These are phyloP conservation scores for Trichopria drosophilae DNA, from an alignment of 2,888 invertebrate genomes.

Conservation along the genomic window DNA sequence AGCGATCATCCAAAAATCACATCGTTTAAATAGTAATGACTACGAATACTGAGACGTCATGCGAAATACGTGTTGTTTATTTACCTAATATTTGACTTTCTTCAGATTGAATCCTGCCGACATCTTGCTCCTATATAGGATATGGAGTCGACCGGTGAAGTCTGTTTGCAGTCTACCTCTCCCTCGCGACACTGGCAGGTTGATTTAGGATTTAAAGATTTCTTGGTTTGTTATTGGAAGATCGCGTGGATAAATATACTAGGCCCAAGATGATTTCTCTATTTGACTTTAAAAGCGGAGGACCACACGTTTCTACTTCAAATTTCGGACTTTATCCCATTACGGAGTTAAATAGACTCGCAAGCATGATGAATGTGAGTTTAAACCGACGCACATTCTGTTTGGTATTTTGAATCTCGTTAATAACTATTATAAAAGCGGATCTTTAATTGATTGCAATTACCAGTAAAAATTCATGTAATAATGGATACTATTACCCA, in stretches of 20 bases:
- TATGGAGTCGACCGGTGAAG: conserved; percentile 26
- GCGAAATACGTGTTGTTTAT: conserved; percentile 46
- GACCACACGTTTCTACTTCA: conserved; percentile 2
- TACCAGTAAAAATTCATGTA: no score
- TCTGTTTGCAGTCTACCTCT: conserved; percentile 50
- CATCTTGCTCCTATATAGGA: conserved; percentile 14
- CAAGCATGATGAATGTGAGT: no score
- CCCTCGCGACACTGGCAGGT: conserved; percentile 46
- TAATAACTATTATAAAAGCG: no score
- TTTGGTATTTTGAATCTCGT: no score
- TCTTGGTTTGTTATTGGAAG: conserved; percentile 53
- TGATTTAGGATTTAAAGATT: conserved; percentile 58
- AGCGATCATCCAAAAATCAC: no score
- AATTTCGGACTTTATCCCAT: no score
- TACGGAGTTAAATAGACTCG: no score
- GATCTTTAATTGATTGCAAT: no score
- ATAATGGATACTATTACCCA: no score
- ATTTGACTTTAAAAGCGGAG: conserved; percentile 40
- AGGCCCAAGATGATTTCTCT: conserved; percentile 45
- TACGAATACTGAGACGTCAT: conserved; percentile 27
- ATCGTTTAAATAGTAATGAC: conserved; percentile 5
- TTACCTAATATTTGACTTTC: conserved; percentile 55
- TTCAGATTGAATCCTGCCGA: conserved; percentile 43
- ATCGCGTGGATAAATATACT: conserved; percentile 54
- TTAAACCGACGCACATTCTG: no score